Base-by-base conservation (phyloP, 2,888 invertebrate genomes). In the Vesta saturnalis region DNA sequence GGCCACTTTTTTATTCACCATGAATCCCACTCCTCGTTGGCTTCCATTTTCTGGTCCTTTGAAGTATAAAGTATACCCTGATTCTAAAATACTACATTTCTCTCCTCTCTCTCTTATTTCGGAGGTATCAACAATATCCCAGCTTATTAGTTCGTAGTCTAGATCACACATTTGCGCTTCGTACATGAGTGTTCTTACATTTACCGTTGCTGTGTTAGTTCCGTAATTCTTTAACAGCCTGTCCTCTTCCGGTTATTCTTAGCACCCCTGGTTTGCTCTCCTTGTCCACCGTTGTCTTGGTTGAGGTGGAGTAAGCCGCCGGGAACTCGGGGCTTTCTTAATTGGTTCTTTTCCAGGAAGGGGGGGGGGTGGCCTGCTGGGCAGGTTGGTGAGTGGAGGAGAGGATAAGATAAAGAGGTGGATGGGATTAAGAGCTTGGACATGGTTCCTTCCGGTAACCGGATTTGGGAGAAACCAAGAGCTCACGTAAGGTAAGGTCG, bases 91-190 rank as follows among this genome's bases (percentile, higher is more conserved):
- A n/a, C 12, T 47, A 15, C 15, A 47, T 10, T 47, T 47, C 15
- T 47, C 47, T 47, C 47, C 14, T 47, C n/a, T 47, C 47, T n/a
- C n/a, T 15, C 47, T 47, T 47, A 47, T 15, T 47, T 47, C 47
- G 12, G 47, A 10, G 15, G n/a, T 10, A 14, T n/a, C 47, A 10
- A 47, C 12, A 14, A 47, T 15, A 15, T 47, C 47, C 47, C 47
- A 47, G 14, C n/a, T 47, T 14, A 47, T 47, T 47, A 15, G 5
- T 47, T 47, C 47, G 47, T 47, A 8, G 4, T 47, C 47, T 15
- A 47, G 15, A 47, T 47, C 47, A 15, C 15, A 47, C 15, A 47
- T 10, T 47, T 47, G 8, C n/a, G 14, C 12, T 10, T 47, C 47
- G 15, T 14, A 4, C n/a, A 47, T 4, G 5, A 47, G 47, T 4